Percentiles rank a stretch among this genome's conserved stretches.
Conservation (phyloP, 64 coral and sea anemone species). For the Stylophora pistillata region DNA sequence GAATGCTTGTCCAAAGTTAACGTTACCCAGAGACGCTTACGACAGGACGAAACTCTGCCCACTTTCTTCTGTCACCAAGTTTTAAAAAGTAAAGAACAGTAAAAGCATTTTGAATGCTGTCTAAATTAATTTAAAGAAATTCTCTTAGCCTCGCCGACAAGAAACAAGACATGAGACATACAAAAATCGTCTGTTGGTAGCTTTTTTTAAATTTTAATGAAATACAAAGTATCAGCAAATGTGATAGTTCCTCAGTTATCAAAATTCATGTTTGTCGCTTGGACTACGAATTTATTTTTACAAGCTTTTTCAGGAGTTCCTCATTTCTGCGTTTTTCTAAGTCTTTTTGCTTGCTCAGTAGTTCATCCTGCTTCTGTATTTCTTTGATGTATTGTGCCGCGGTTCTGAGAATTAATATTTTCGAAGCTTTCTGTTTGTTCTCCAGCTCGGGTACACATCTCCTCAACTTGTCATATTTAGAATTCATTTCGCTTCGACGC, state of each 20-base stretch:
- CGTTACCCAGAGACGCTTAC: too few species aligned
- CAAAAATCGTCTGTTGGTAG: too few species aligned
- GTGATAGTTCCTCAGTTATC: neutral
- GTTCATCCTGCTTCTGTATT: conserved; percentile 23
- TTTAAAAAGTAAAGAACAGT: too few species aligned
- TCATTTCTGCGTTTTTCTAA: conserved; percentile 24
- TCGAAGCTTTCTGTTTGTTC: conserved; percentile 37
- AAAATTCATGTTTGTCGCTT: neutral
- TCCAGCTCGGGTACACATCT: conserved; percentile 43
- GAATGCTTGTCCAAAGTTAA: too few species aligned
- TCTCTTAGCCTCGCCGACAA: too few species aligned
- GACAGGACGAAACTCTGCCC: too few species aligned
- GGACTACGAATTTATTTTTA: conserved; percentile 8
- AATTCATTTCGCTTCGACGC: conserved; percentile 58
- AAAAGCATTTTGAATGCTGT: too few species aligned
- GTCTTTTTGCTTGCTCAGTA: conserved; percentile 18
- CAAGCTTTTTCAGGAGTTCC: conserved; percentile 42
- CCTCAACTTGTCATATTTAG: conserved; percentile 46
- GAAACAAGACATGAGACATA: too few species aligned
- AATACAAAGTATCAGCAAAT: neutral
- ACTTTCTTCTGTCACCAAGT: too few species aligned
- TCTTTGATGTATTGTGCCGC: conserved; percentile 26
- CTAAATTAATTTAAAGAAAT: too few species aligned
- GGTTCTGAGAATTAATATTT: conserved; percentile 43
- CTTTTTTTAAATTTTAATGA: neutral